These are phyloP conservation scores for Psilopogon haemacephalus DNA, from an alignment of 2,113 vertebrate species.

Conservation along the genomic window DNA sequence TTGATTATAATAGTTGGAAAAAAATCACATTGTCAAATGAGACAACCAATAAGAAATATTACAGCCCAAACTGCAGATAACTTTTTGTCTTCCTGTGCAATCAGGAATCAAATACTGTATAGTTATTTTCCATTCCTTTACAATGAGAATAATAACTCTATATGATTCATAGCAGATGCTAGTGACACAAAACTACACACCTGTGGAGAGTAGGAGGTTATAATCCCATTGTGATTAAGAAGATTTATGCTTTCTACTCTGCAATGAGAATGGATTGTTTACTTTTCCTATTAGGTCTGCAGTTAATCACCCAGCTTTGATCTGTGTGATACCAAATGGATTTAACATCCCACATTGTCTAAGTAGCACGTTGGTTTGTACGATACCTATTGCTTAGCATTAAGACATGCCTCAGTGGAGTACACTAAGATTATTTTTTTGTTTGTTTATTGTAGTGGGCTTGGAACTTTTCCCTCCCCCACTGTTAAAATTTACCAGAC, in stretches of 20 bases:
- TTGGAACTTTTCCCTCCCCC: too few species aligned
- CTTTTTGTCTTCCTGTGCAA: constrained; percentile 30
- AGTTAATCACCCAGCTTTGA: constrained; percentile 71
- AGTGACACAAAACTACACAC: constrained; percentile 68
- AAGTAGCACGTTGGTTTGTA: background rate
- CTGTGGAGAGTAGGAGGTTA: constrained; percentile 68
- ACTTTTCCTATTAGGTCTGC: constrained; percentile 66
- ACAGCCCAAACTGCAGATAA: constrained; percentile 40
- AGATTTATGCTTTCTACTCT: constrained; percentile 49
- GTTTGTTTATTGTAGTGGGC: background rate
- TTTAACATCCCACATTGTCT: constrained; percentile 19
- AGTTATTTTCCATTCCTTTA: constrained; percentile 66
- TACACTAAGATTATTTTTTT: background rate
- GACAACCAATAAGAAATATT: constrained; percentile 64
- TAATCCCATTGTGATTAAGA: constrained; percentile 71
- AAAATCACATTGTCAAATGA: constrained; percentile 48
- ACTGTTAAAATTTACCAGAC: too few species aligned
- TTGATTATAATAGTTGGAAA: constrained; percentile 64
- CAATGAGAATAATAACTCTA: constrained; percentile 71
- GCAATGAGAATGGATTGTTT: constrained; percentile 59
- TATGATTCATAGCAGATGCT: constrained; percentile 71
- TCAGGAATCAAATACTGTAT: constrained; percentile 39
- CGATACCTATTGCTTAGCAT: background rate
- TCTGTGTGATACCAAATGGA: constrained; percentile 49
- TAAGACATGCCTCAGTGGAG: background rate